Evolutionary conservation across 35 echinoderm and acorn worm genomes (phyloP).

Genomic region (Ophiothrix spiculata): DNA sequence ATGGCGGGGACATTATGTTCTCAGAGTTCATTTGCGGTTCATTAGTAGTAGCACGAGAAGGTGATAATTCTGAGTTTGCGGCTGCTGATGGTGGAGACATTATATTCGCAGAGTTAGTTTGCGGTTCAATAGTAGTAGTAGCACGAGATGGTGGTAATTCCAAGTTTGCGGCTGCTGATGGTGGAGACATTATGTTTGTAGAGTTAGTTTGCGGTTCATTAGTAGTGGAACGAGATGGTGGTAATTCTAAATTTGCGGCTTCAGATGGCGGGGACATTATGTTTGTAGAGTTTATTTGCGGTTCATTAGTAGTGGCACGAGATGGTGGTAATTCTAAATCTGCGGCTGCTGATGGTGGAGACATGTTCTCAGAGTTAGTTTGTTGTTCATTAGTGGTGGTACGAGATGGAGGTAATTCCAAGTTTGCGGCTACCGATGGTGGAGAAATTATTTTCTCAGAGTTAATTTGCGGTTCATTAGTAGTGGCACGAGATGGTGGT

Average conservation of each 20-base stretch:
- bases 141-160: background rate
- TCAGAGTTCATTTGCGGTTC: too few species aligned
- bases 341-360: background rate
- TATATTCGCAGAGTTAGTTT: background rate
- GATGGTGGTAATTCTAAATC: background rate
- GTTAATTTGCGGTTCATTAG: background rate
- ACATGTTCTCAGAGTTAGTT: background rate
- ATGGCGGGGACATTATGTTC: background rate
- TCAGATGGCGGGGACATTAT: background rate
- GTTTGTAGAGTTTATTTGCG: background rate
- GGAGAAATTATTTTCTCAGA: background rate
- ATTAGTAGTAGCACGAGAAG: background rate
- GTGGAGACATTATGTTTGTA: background rate
- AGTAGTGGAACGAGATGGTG: background rate
- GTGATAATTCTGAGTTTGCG: background rate
- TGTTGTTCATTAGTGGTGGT: background rate
- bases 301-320: background rate
- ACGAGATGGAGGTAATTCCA: background rate
- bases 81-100: background rate
- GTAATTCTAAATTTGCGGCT: background rate
- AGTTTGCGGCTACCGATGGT: background rate
- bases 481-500: background rate
- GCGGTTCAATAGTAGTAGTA: background rate
- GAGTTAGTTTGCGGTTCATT: background rate
- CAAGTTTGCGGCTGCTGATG: background rate